phyloP scores from a whole-genome alignment of 2,888 invertebrate species.

The Ophion ventricosus region DNA sequence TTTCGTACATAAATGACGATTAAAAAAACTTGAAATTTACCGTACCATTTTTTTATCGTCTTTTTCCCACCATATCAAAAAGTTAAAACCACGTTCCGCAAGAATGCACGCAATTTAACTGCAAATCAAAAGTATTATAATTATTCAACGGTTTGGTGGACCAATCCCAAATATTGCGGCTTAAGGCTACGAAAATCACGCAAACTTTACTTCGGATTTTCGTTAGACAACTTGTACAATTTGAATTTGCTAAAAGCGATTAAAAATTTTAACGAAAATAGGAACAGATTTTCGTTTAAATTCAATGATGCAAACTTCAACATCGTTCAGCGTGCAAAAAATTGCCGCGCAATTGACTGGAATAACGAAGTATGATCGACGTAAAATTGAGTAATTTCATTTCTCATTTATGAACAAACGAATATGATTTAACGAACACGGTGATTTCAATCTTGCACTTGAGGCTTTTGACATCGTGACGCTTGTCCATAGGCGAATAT shows the following conservation, averaged over 20 bases:
- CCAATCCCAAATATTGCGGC: too few species aligned
- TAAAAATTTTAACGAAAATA: neutral
- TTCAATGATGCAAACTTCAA: neutral
- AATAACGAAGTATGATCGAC: neutral
- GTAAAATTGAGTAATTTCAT: neutral
- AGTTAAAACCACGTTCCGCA: too few species aligned
- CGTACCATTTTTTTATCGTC: too few species aligned
- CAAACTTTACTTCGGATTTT: neutral
- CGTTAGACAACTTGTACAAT: neutral
- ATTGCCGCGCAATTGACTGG: neutral
- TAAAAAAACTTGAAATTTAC: too few species aligned
- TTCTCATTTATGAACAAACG: neutral
- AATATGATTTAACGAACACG: neutral
- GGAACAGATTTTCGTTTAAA: neutral
- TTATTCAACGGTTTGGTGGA: too few species aligned
- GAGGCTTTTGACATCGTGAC: conserved; percentile 7
- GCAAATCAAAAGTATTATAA: too few species aligned
- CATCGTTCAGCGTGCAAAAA: neutral
- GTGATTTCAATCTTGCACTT: conserved; percentile 8
- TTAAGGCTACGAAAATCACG: too few species aligned
- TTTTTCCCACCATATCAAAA: too few species aligned
- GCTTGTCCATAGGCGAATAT: neutral
- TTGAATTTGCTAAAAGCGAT: neutral
- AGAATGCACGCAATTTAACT: too few species aligned
- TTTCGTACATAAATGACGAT: too few species aligned